Base-by-base conservation (phyloP, 1,140 invertebrate species). In the Drosophila bocqueti region DNA sequence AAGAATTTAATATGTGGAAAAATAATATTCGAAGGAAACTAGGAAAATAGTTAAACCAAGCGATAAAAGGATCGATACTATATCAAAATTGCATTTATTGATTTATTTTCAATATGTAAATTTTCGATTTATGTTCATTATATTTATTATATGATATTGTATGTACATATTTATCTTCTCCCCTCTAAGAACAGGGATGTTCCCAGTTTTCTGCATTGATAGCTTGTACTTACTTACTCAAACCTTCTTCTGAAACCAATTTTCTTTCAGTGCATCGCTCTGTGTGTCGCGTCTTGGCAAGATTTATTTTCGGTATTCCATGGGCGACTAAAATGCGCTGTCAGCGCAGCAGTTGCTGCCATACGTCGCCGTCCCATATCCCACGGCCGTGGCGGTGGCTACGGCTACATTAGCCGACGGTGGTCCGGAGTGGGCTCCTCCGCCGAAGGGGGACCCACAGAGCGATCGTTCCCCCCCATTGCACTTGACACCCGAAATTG, bases 291-390 rank as follows among this genome's bases (percentile, higher is more conserved):
- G 55, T 71, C 58, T 75, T 57, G 60, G 55, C 81, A 89, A 89
- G 85, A 89, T 90, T 89, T 90, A 89, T 89, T 89, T 89, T 89
- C 69, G 74, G 85, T 84, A 79, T 84, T 90, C 84, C 81, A 89
- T 71, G 78, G 81, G 66, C 69, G 63, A 89, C 85, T 84, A 81
- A 90, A 89, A 79, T 65, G 81, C 81, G 69, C 84, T 89, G 84
- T 89, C 84, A 89, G 81, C 84, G 74, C 69, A 89, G 67, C 84
- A 89, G 85, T 89, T 89, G 84, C 78, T 66, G 68, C 81, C 84
- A 89, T 89, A 81, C 85, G 55, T 87, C 71, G 80, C 45, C 62
- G 29, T 47, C 59, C 24, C 46, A 66, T 55, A 45, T 45, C 67
- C 31, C 55, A 63, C 42, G 54, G 18, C 29, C 21, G 16, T 26